These are phyloP conservation scores for Camponotus vicinus DNA, from an alignment of 1,140 invertebrate species.

Conservation along the genomic window DNA sequence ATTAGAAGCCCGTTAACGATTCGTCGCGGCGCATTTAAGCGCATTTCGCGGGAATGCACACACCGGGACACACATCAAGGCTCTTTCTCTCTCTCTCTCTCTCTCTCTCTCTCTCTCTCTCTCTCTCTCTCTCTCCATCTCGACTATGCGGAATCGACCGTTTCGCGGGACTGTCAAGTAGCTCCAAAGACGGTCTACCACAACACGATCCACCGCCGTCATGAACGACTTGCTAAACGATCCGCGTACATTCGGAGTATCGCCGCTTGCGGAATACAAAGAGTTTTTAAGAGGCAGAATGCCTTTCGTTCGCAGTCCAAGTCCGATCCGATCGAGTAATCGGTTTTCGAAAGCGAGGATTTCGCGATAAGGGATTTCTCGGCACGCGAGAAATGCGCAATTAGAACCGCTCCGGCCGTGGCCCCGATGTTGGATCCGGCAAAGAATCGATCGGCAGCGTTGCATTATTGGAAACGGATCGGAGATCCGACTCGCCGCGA, in stretches of 20 bases:
- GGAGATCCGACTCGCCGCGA: not conserved
- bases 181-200: conserved; percentile 5
- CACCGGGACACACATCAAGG: not conserved
- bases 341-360: conserved; percentile 31
- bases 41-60: conserved; percentile 47
- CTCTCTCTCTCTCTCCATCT: not conserved
- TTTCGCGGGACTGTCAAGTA: conserved; percentile 55
- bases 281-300: conserved; percentile 7
- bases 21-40: conserved; percentile 40
- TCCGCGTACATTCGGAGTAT: conserved; percentile 6
- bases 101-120: not conserved
- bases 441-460: conserved; percentile 15
- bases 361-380: conserved; percentile 21
- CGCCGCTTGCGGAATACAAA: conserved; percentile 40
- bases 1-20: conserved; percentile 61
- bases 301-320: not conserved
- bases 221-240: conserved; percentile 54
- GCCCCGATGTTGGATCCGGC: not conserved
- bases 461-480: not conserved
- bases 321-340: not conserved
- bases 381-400: conserved; percentile 21
- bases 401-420: conserved; percentile 4
- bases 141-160: conserved; percentile 29
- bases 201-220: not conserved
- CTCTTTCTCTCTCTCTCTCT: not conserved